Evolutionary conservation across 2,113 vertebrate species (phyloP).

Genomic region (Scomber colias): DNA sequence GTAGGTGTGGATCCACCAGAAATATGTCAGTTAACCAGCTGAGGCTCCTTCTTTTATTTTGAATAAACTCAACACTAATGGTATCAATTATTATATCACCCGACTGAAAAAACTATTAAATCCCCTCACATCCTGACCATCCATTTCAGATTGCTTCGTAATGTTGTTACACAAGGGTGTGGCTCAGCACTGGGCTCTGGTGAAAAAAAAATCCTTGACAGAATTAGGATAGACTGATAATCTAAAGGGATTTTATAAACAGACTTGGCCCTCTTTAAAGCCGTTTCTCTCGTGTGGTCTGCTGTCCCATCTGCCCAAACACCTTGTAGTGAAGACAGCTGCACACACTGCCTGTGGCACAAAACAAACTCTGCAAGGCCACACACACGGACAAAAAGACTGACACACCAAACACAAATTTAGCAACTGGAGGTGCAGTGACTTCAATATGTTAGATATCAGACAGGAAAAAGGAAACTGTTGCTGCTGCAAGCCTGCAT

Average conservation of each 20-base stretch:
- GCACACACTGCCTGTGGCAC: slow-evolving; percentile 29
- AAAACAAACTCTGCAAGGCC: slow-evolving; percentile 3
- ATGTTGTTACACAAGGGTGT: slow-evolving; percentile 70
- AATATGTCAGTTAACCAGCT: slow-evolving; percentile 13
- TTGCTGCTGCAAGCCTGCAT: slow-evolving; percentile 17
- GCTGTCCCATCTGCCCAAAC: slow-evolving; percentile 39
- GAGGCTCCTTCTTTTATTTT: slow-evolving; percentile 18
- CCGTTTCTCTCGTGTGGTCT: slow-evolving; percentile 40
- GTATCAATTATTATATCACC: slow-evolving; percentile 39
- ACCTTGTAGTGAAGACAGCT: slow-evolving; percentile 44
- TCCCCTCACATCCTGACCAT: slow-evolving; percentile 51
- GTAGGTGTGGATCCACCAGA: slow-evolving; percentile 3
- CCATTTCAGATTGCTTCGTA: slow-evolving; percentile 56
- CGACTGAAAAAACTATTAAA: slow-evolving; percentile 55
- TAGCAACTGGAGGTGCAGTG: slow-evolving; percentile 7
- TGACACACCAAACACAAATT: slow-evolving; percentile 28
- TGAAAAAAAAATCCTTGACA: slow-evolving; percentile 32
- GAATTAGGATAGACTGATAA: slow-evolving; percentile 46
- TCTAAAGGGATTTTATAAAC: slow-evolving; percentile 22
- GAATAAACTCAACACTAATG: slow-evolving; percentile 29
- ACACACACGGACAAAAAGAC: slow-evolving; percentile 30
- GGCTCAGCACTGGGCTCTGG: slow-evolving; percentile 35
- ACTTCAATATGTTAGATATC: not conserved
- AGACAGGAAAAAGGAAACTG: slow-evolving; percentile 26
- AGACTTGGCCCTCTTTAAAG: slow-evolving; percentile 20